Percentiles rank a stretch among this genome's conserved stretches.
Evolutionary conservation across 2,113 vertebrate genomes (phyloP).

Genomic region (Phylloscopus whistleri): DNA sequence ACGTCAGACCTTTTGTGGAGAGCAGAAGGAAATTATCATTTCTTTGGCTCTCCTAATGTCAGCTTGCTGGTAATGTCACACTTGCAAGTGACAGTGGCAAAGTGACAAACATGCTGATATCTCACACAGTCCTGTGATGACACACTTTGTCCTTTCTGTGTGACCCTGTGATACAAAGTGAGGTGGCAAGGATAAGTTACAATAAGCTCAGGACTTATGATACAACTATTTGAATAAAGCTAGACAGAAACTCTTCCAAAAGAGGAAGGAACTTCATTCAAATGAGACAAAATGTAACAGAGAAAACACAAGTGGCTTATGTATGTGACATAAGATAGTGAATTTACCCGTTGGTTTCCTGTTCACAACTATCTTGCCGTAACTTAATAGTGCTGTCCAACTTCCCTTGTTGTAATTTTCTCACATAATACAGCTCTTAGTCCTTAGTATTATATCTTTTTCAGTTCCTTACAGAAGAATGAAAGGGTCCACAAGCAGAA

Average conservation of each 20-base stretch:
- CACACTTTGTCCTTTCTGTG: background rate
- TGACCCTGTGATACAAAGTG: background rate
- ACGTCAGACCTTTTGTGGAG: background rate
- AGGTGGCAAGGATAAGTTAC: background rate
- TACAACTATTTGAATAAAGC: slow-evolving; percentile 3
- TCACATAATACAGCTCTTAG: background rate
- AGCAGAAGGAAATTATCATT: background rate
- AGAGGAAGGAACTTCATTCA: slow-evolving; percentile 53
- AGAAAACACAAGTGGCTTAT: background rate
- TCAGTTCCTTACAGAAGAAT: background rate
- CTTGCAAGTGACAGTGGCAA: background rate
- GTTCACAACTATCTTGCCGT: background rate
- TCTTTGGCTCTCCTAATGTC: background rate
- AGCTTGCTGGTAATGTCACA: background rate
- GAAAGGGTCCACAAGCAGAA: background rate
- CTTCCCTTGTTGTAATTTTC: slow-evolving; percentile 12
- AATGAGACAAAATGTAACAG: background rate
- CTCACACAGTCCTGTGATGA: background rate
- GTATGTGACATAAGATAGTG: background rate
- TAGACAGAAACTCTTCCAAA: background rate
- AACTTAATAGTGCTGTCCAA: background rate
- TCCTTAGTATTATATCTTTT: background rate
- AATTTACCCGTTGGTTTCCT: background rate
- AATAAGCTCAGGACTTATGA: background rate
- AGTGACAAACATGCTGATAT: background rate